These are phyloP conservation scores for Pantelozetes paolii DNA, from an alignment of 2,888 invertebrate species.

Conservation along the genomic window DNA sequence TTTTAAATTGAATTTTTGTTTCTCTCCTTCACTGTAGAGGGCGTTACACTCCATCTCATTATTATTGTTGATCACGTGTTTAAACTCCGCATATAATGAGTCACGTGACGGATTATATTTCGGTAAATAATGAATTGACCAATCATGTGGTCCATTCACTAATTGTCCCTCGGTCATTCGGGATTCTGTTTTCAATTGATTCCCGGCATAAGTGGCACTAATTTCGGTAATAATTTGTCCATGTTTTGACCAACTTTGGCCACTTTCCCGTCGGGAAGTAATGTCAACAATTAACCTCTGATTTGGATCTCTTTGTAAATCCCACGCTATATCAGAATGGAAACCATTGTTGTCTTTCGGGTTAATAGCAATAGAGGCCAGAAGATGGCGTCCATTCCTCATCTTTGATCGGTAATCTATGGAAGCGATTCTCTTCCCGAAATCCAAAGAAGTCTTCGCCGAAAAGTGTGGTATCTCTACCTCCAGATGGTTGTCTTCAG, in stretches of 20 bases:
- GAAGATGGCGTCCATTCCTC: not conserved
- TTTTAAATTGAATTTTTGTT: not conserved
- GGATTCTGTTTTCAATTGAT: conserved; percentile 8
- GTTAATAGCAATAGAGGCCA: conserved; percentile 24
- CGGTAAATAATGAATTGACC: conserved; percentile 13
- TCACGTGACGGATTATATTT: conserved; percentile 3
- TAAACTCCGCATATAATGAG: not conserved
- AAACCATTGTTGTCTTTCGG: conserved; percentile 9
- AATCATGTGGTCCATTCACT: conserved; percentile 1
- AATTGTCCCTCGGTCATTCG: not conserved
- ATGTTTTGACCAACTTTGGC: not conserved
- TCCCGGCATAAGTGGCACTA: conserved; percentile 28
- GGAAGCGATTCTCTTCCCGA: not conserved
- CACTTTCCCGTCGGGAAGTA: not conserved
- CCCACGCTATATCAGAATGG: conserved; percentile 36
- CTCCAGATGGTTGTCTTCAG: not conserved
- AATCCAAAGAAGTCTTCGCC: not conserved
- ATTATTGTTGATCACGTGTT: not conserved
- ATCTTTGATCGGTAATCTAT: conserved; percentile 11
- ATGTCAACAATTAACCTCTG: conserved; percentile 19
- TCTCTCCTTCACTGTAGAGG: not conserved
- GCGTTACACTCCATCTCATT: conserved; percentile 16
- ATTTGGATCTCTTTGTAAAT: conserved; percentile 19
- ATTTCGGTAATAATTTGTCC: not conserved
- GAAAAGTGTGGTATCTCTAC: not conserved